These are phyloP conservation scores for Salvelinus sp. DNA, from an alignment of 2,113 vertebrate genomes.

Conservation along the genomic window DNA sequence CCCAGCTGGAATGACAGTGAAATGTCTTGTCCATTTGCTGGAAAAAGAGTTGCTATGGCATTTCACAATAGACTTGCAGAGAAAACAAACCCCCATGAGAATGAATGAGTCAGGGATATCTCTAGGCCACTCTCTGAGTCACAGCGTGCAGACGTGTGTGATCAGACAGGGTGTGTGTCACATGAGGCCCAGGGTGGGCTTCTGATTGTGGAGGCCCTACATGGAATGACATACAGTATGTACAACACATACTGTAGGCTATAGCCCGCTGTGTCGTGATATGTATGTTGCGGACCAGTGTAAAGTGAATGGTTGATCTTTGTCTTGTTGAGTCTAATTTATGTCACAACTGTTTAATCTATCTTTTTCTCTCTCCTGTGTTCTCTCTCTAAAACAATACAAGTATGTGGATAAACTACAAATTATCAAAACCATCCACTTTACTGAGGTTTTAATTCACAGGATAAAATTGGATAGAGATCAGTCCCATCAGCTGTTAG, in stretches of 20 bases:
- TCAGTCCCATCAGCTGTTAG: background rate
- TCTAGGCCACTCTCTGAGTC: constrained; percentile 1
- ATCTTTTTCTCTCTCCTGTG: background rate
- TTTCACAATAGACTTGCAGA: constrained; percentile 1
- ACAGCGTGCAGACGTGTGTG: background rate
- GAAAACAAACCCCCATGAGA: constrained; percentile 1
- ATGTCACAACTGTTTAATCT: too few species aligned
- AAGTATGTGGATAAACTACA: background rate
- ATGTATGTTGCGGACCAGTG: too few species aligned
- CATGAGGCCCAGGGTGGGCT: background rate
- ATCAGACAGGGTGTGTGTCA: background rate
- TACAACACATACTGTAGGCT: background rate
- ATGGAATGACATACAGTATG: background rate
- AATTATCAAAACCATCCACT: too few species aligned
- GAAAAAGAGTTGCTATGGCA: background rate
- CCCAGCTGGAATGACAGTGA: background rate
- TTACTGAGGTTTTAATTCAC: too few species aligned
- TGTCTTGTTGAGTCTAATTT: too few species aligned
- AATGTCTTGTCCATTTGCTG: background rate
- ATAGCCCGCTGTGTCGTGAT: too few species aligned
- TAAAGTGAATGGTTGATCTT: too few species aligned
- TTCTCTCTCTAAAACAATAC: background rate
- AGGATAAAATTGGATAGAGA: too few species aligned
- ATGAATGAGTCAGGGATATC: constrained; percentile 3
- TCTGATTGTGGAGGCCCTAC: background rate